A percentile compares a stretch with the other conserved stretches of the same genome.
Evolutionary conservation across 2,888 invertebrate genomes (phyloP).

Genomic region (Clepsis dumicolana): DNA sequence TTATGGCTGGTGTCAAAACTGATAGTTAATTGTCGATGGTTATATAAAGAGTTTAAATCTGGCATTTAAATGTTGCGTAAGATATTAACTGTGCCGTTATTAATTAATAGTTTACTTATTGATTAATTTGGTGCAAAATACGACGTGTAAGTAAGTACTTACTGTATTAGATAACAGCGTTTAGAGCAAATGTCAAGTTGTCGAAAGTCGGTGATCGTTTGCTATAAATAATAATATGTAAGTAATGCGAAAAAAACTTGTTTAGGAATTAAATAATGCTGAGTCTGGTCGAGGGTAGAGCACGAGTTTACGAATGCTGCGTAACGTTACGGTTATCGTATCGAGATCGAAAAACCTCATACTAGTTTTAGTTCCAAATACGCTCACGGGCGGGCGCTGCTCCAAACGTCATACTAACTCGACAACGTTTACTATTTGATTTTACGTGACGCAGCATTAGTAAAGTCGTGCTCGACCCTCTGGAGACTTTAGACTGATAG

Average conservation of each 20-base stretch:
- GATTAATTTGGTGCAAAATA: conserved; percentile 5
- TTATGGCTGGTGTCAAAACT: conserved; percentile 51
- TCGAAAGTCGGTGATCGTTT: neutral
- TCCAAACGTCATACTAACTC: no score
- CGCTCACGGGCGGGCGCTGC: no score
- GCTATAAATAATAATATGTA: neutral
- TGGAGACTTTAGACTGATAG: neutral
- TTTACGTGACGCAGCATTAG: no score
- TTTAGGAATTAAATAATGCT: neutral
- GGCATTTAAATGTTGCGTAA: conserved; percentile 46
- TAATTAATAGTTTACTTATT: conserved; percentile 20
- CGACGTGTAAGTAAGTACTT: conserved; percentile 2
- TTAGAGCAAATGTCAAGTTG: neutral
- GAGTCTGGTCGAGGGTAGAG: no score
- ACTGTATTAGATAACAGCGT: neutral
- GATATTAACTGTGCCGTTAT: conserved; percentile 10
- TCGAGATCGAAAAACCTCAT: no score
- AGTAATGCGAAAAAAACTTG: neutral
- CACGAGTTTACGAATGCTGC: no score
- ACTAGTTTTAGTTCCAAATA: no score
- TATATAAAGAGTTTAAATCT: conserved; percentile 51
- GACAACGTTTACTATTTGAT: no score
- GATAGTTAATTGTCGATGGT: conserved; percentile 53
- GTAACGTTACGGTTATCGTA: no score
- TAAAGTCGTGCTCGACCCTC: no score